Conservation (phyloP, 2,113 vertebrate genomes). For the Eubucco bourcierii region DNA sequence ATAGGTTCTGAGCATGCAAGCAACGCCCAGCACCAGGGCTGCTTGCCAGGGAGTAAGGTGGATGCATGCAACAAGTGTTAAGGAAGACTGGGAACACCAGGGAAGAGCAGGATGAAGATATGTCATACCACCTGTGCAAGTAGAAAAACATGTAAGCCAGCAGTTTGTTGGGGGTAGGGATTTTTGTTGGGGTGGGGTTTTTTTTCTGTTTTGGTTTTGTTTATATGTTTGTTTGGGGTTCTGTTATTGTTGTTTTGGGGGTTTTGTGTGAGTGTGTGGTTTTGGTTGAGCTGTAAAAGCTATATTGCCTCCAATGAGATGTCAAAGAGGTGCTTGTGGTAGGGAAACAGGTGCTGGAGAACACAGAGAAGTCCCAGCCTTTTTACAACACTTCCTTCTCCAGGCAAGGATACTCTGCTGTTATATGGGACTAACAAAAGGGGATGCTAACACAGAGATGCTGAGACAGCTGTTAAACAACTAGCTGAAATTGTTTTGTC, state of each 20-base stretch:
- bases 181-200: too few relatives aligned
- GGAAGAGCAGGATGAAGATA: not conserved
- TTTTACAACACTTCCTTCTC: not conserved
- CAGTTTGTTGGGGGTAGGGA: too few relatives aligned
- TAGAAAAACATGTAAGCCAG: rapidly evolving
- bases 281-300: not conserved
- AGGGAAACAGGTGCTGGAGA: not conserved
- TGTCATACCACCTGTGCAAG: rapidly evolving
- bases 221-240: not conserved
- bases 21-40: not conserved
- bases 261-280: too few relatives aligned
- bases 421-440: not conserved
- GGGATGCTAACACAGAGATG: not conserved
- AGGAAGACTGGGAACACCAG: not conserved
- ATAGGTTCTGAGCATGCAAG: rapidly evolving
- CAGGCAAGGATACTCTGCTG: not conserved
- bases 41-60: rapidly evolving
- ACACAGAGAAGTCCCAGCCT: not conserved
- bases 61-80: not conserved
- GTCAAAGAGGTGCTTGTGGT: not conserved
- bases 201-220: too few relatives aligned
- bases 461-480: not conserved
- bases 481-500: not conserved
- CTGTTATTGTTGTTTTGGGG: too few relatives aligned
- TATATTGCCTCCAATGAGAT: not conserved